A percentile compares a stretch with the other conserved stretches of the same genome.
Conservation (phyloP, 2,888 invertebrate species). For the Diarsia mendica region DNA sequence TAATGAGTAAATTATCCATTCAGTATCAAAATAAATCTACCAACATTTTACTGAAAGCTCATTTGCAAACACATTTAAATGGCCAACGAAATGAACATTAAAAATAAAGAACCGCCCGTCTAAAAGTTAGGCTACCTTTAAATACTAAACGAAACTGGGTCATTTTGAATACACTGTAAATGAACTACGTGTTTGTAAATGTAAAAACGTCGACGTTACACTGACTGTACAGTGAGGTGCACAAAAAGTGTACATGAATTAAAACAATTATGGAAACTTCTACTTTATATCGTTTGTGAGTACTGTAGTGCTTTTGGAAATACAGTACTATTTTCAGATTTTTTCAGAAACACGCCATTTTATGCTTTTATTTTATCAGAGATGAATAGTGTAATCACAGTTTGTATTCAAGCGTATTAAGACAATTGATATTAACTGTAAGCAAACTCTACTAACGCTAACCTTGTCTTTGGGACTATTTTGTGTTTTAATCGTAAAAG, state of each 20-base stretch:
- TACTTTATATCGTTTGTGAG: slow-evolving; percentile 38
- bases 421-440: no score
- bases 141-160: slow-evolving; percentile 73
- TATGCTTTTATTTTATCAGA: neutral
- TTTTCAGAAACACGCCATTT: neutral
- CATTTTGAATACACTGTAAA: slow-evolving; percentile 75
- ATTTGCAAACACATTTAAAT: slow-evolving; percentile 60
- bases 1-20: slow-evolving; percentile 28
- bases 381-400: neutral
- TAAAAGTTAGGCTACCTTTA: slow-evolving; percentile 60
- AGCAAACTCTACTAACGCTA: no score
- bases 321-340: slow-evolving; percentile 6
- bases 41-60: slow-evolving; percentile 34
- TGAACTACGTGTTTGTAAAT: slow-evolving; percentile 72
- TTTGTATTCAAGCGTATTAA: no score
- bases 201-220: slow-evolving; percentile 59
- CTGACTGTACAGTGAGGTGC: slow-evolving; percentile 47
- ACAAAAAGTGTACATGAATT: slow-evolving; percentile 56
- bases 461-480: no score
- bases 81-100: slow-evolving; percentile 44
- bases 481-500: no score
- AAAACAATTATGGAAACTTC: slow-evolving; percentile 58
- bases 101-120: slow-evolving; percentile 53
- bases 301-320: slow-evolving; percentile 10
- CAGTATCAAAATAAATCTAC: slow-evolving; percentile 4